Evolutionary conservation across 2,888 invertebrate species (phyloP).

Genomic region (Merodon equestris): DNA sequence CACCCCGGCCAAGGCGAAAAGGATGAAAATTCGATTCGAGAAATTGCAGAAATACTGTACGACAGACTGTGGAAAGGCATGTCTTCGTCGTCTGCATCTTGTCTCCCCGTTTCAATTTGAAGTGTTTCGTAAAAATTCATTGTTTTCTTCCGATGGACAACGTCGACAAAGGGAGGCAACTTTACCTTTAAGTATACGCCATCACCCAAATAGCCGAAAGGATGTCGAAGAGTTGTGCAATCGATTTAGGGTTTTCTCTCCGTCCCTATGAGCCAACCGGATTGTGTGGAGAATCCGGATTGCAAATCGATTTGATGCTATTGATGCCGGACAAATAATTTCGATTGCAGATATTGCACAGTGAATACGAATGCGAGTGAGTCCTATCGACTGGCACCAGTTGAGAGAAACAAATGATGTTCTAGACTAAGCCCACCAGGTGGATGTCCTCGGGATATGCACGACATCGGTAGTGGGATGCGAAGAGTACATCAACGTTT

Average conservation of each 20-base stretch:
- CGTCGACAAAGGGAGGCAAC: not conserved
- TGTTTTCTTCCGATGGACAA: slow-evolving; percentile 2
- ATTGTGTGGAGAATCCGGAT: slow-evolving; percentile 8
- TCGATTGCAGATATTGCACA: slow-evolving; percentile 55
- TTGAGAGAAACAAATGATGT: no score
- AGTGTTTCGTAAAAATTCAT: slow-evolving; percentile 26
- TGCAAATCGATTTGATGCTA: slow-evolving; percentile 47
- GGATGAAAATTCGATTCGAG: slow-evolving; percentile 17
- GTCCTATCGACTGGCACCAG: slow-evolving; percentile 1
- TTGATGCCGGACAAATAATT: slow-evolving; percentile 49
- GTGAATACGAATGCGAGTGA: not conserved
- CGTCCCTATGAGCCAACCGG: not conserved
- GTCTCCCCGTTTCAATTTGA: slow-evolving; percentile 3
- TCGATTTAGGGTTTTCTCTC: slow-evolving; percentile 37
- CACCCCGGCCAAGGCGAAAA: slow-evolving; percentile 12
- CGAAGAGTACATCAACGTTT: slow-evolving; percentile 25
- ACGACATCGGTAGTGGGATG: slow-evolving; percentile 8
- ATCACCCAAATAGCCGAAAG: slow-evolving; percentile 27
- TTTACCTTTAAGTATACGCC: not conserved
- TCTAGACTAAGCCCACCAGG: slow-evolving; percentile 21
- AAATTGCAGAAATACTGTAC: slow-evolving; percentile 1
- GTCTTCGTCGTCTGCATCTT: slow-evolving; percentile 9
- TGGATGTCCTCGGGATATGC: slow-evolving; percentile 39
- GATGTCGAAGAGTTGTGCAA: slow-evolving; percentile 30
- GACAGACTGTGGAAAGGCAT: slow-evolving; percentile 51